Evolutionary conservation across 2,113 vertebrate species (phyloP), one percentile per base, ranked within the genome.

Genomic region (Ceuthmochares aereus): DNA sequence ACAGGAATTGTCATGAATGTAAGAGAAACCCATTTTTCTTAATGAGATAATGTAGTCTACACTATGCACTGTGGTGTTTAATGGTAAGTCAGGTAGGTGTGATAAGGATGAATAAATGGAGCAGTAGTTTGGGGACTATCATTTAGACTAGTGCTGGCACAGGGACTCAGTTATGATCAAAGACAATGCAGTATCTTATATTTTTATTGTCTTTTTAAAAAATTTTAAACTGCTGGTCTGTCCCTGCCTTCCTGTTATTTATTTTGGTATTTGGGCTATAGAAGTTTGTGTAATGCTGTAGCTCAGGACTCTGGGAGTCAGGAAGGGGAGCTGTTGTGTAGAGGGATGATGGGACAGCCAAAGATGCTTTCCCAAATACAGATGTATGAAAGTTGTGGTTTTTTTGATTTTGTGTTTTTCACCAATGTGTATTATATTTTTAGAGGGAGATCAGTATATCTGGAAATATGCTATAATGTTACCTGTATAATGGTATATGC

Each of bases 251-350:
- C 47, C 20, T 49, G 10, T 49, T 23, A 49, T 49, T 49, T 10
- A 49, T 49, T 49, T 47, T 47, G 47, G 8, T 40, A 26, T 75
- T 36, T 84, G 63, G 43, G 45, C 30, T 74, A 2, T 37, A 10
- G 6, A 40, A 52, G 32, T 36, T 64, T 34, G 51, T 15, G 23
- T 29, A 18, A 14, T 12, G 55, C 56, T 47, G 37, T 30, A 72
- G 45, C 22, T 34, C 34, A 36, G n/a, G n/a, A 32, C 15, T 16
- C 15, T 16, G 18, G 4, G 1, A 63, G 56, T 36, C 0, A 1
- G 18, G 54, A 37, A 40, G 22, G 18, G 36, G 55, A 63, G 20
- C 45, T 55, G 34, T 8, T n/a, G 29, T 22, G 26, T 12, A 19
- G n/a, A n/a, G 45, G 30, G 32, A 11, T 17, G 56, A 34, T 8